Percentiles rank a stretch among this genome's conserved stretches.
Evolutionary conservation across 2,113 vertebrate species (phyloP).

Genomic region (Probosciger aterrimus): DNA sequence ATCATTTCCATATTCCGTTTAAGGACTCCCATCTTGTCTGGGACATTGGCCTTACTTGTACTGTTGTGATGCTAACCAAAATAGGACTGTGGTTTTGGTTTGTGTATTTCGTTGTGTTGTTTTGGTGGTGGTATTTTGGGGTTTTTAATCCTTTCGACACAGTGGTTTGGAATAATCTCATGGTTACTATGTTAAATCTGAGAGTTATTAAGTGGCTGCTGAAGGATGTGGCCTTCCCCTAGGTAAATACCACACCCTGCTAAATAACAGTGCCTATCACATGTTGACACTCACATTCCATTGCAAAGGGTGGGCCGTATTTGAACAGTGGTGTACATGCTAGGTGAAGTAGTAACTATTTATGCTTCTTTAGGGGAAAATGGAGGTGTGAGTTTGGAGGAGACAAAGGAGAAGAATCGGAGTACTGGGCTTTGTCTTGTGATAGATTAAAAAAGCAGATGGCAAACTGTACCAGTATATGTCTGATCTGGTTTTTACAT

Average conservation of each 20-base stretch:
- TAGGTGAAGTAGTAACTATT: background rate
- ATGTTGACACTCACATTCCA: conserved; percentile 57
- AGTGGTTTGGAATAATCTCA: background rate
- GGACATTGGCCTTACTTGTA: background rate
- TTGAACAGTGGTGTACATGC: background rate
- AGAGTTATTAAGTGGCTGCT: conserved; percentile 37
- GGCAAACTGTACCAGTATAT: background rate
- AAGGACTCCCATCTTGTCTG: background rate
- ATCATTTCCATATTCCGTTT: background rate
- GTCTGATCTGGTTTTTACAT: background rate
- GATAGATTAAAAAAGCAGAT: background rate
- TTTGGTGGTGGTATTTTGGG: background rate
- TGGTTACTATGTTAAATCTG: background rate
- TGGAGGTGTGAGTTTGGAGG: background rate
- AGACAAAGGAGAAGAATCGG: background rate
- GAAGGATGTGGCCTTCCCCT: conserved; percentile 64
- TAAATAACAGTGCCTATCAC: background rate
- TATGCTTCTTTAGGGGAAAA: background rate
- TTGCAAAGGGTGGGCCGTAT: conserved; percentile 36
- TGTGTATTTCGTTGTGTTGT: background rate
- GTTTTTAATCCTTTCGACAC: background rate
- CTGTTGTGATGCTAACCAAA: background rate
- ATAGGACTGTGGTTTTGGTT: background rate
- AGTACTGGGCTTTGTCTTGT: conserved; percentile 9
- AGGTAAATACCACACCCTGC: conserved; percentile 51